A percentile compares a stretch with the other conserved stretches of the same genome.
phyloP scores from a whole-genome alignment of 2,113 vertebrate genomes.

The Psittacula cyanocephala region DNA sequence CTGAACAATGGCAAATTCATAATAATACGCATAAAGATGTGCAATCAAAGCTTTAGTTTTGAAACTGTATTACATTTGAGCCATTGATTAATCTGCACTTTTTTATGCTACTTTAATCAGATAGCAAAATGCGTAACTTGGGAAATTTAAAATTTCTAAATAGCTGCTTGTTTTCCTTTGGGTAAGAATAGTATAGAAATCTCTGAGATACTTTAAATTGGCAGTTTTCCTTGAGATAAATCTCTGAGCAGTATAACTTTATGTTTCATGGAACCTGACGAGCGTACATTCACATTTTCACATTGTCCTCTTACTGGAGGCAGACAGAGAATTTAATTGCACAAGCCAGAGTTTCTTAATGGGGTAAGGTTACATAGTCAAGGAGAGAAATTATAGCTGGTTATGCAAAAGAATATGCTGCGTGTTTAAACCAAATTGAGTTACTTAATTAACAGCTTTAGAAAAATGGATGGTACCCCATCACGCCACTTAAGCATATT shows the following conservation, averaged over 20 bases:
- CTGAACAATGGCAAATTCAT: not conserved
- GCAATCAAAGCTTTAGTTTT: not conserved
- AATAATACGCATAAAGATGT: not conserved
- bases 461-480: conserved; percentile 23
- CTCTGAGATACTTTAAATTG: not conserved
- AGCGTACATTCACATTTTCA: not conserved
- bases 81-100: not conserved
- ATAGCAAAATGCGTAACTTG: fast-evolving
- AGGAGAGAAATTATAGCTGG: conserved; percentile 47
- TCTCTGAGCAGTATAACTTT: not conserved
- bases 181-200: not conserved
- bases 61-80: not conserved
- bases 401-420: not conserved
- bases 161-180: not conserved
- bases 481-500: conserved; percentile 39
- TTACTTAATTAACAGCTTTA: conserved; percentile 67
- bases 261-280: not conserved
- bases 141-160: not conserved
- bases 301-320: not conserved
- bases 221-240: not conserved
- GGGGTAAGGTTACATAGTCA: conserved; percentile 37
- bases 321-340: conserved; percentile 50
- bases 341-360: not conserved
- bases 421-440: conserved; percentile 59
- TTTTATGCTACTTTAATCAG: not conserved